Base-by-base conservation (phyloP, 2,888 invertebrate genomes). In the Gymnoscelis rufifasciata region DNA sequence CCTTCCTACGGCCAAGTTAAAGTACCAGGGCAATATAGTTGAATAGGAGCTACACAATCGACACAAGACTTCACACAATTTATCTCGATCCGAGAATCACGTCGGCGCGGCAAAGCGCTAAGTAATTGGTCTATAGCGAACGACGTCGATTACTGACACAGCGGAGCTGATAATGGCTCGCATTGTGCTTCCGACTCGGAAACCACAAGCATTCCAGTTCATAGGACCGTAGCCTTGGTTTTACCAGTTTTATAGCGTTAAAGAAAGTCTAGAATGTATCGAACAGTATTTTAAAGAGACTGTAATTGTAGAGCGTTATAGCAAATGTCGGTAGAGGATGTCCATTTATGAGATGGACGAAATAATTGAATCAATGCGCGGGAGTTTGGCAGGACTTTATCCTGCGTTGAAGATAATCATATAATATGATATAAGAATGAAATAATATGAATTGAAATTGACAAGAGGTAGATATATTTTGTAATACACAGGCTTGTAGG, bases 141-240 rank as follows among this genome's bases (percentile, higher is more conserved):
- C 41, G 40, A 44, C 35, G 42, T 36, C 50, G 45, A 50, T 50
- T 50, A 51, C 64, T 63, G 54, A 64, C 60, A 59, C 55, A 54
- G 52, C 51, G 46, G 49, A 52, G 40, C 50, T 47, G 40, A 52
- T 44, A 51, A 51, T 45, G 38, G 48, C 42, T 40, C 59, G 54
- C 57, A 61, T 61, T 63, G 64, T 61, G 69, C 71, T 71, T 71
- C 70, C 72, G 69, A 71, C 50, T 72, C 66, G 72, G 72, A 73
- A 74, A 77, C 75, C 75, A 60, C 75, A 77, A 65, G 57, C 68
- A 72, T 74, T 71, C 69, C 63, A 59, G 28, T 14, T 19, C 28
- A 31, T 29, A n/a, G 28, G 30, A 43, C 14, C 15, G 15, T 39
- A 15, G 40, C 7, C n/a, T n/a, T 37, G 10, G 37, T 31, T 38